phyloP scores from a whole-genome alignment of 2,888 invertebrate species.

The Anaspis maculata region DNA sequence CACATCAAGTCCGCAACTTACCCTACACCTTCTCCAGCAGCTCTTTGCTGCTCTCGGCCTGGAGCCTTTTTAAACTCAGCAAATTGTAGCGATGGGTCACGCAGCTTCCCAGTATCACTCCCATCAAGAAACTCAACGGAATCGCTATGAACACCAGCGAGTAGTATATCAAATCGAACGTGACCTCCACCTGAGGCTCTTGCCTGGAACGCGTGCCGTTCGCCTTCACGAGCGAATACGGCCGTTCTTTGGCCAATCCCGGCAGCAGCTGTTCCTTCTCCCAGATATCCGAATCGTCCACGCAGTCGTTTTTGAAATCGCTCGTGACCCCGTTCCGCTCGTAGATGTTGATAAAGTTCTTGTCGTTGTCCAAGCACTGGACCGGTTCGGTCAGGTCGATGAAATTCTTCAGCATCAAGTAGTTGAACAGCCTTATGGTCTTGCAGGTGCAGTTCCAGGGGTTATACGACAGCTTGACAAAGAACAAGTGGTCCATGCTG shows the following conservation, averaged over 20 bases:
- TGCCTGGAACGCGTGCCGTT: not conserved
- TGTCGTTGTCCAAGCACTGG: conserved; percentile 20
- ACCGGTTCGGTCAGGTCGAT: conserved; percentile 22
- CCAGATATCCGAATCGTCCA: conserved; percentile 3
- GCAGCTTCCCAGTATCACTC: conserved; percentile 9
- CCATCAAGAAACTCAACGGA: conserved; percentile 6
- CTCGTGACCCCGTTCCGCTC: conserved; percentile 12
- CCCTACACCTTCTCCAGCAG: too few species aligned
- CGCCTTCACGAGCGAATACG: not conserved
- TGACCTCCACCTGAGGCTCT: not conserved
- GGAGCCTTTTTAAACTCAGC: conserved; percentile 1
- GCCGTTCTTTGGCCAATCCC: not conserved
- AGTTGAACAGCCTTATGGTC: conserved; percentile 28
- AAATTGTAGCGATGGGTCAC: conserved; percentile 5
- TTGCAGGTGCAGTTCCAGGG: conserved; percentile 32
- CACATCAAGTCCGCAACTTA: too few species aligned
- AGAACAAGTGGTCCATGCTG: conserved; percentile 17
- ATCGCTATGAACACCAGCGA: conserved; percentile 1
- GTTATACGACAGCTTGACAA: conserved; percentile 29
- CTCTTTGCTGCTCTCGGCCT: conserved; percentile 9
- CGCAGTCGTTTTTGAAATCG: conserved; percentile 6
- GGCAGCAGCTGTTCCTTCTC: conserved; percentile 3
- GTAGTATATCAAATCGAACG: not conserved
- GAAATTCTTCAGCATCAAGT: conserved; percentile 21
- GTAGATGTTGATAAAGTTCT: conserved; percentile 22